Base-by-base conservation (phyloP, 2,888 invertebrate genomes). In the Thelaira solivaga region DNA sequence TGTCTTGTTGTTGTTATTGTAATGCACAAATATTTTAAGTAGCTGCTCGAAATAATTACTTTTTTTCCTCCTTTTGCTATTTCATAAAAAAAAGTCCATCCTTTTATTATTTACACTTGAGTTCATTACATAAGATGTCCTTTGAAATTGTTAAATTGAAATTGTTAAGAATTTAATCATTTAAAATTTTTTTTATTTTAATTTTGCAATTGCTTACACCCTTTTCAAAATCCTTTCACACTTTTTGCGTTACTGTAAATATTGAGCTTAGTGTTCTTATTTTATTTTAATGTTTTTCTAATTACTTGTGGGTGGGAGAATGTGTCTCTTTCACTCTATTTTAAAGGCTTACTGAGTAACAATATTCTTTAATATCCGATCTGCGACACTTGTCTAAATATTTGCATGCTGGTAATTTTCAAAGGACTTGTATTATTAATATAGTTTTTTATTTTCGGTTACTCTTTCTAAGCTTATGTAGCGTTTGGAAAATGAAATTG, bases 31-130 rank as follows among this genome's bases (percentile, higher is more conserved):
- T 62, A 68, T 62, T 43, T 59, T 65, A 65, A 78, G 45, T 74
- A 69, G 68, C 64, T 78, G 64, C 59, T 78, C 16, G 68, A 74
- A 69, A 61, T 69, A 69, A 65, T 77, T 77, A 57, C 62, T 62
- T 67, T 41, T 71, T 71, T 57, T 2, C 10, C 11, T 18, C 31
- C 11, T 13, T 26, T 2, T 29, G 36, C 36, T 36, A 4, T 36
- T 36, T 13, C 13, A 13, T 2, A 6, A 31, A 6, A 3, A 36
- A 36, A 36, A 39, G 1, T 13, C 16, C n/a, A n/a, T n/a, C n/a
- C 13, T 5, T 36, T 13, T 3, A n/a, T 3, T 34, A 11, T 34
- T 34, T n/a, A n/a, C n/a, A n/a, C n/a, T n/a, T 1, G n/a, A 13
- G 2, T 39, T 13, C 4, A 13, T 13, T 39, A 13, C 11, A 39